Conservation (phyloP, 2,888 invertebrate genomes). For the Electrophaes corylata region DNA sequence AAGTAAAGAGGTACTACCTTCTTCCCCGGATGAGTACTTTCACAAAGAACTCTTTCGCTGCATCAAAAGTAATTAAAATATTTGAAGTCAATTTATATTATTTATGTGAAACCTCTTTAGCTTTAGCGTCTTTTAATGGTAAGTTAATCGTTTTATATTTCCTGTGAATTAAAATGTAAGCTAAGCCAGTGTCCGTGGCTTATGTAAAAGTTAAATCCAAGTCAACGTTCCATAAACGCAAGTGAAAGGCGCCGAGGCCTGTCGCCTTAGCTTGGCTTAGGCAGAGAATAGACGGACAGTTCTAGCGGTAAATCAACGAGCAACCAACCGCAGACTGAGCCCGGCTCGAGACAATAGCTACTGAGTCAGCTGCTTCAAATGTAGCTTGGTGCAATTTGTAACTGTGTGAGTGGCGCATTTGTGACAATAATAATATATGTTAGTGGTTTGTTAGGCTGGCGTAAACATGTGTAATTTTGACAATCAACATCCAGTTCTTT, state of each 20-base stretch:
- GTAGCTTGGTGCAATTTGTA: background rate
- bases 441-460: no score
- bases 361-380: background rate
- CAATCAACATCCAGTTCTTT: no score
- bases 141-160: background rate
- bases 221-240: conserved; percentile 43
- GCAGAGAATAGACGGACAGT: conserved; percentile 18
- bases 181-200: conserved; percentile 26
- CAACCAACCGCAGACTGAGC: background rate
- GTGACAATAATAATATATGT: background rate
- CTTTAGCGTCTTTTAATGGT: no score
- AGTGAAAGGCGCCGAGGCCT: conserved; percentile 48
- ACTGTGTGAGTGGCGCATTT: background rate
- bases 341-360: conserved; percentile 2
- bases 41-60: no score
- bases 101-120: no score
- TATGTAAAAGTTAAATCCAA: conserved; percentile 41
- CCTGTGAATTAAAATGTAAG: background rate
- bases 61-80: no score
- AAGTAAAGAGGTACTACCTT: no score
- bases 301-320: conserved; percentile 16
- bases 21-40: no score
- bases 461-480: no score
- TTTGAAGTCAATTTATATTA: no score
- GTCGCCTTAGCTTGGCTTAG: conserved; percentile 35